phyloP scores from a whole-genome alignment of 2,797 vertebrate species.

The Fundulus diaphanus region DNA sequence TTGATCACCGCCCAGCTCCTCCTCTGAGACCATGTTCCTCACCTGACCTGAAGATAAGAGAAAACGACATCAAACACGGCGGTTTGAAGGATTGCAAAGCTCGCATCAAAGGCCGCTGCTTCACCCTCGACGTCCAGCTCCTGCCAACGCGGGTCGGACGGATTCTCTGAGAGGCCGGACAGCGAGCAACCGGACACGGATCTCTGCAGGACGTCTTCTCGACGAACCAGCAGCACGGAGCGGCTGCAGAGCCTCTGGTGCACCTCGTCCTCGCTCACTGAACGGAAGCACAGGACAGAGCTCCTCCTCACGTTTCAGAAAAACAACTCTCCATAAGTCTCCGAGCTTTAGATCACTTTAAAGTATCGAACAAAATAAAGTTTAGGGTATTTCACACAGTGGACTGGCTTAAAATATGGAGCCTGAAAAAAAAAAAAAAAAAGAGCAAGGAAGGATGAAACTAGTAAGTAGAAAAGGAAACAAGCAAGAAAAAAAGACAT shows the following conservation, averaged over 20 bases:
- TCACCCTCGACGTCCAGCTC: slow-evolving; percentile 76
- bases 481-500: no score
- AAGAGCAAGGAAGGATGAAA: no score
- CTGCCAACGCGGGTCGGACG: slow-evolving; percentile 67
- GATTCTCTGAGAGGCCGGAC: slow-evolving; percentile 55
- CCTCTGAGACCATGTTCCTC: slow-evolving; percentile 65
- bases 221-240: slow-evolving; percentile 79
- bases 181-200: slow-evolving; percentile 44
- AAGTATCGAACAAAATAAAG: no score
- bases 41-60: slow-evolving; percentile 72
- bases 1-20: slow-evolving; percentile 36
- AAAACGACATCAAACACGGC: background rate
- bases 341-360: background rate
- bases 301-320: no score
- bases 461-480: no score
- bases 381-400: no score
- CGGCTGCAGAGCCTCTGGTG: slow-evolving; percentile 79
- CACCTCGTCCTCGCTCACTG: slow-evolving; percentile 70
- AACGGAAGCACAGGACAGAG: no score
- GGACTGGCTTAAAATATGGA: no score
- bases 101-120: background rate
- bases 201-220: slow-evolving; percentile 79
- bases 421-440: no score
- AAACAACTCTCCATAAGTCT: no score
- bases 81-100: no score